Evolutionary conservation across 2,888 invertebrate genomes (phyloP).

Genomic region (Eilema caniola): DNA sequence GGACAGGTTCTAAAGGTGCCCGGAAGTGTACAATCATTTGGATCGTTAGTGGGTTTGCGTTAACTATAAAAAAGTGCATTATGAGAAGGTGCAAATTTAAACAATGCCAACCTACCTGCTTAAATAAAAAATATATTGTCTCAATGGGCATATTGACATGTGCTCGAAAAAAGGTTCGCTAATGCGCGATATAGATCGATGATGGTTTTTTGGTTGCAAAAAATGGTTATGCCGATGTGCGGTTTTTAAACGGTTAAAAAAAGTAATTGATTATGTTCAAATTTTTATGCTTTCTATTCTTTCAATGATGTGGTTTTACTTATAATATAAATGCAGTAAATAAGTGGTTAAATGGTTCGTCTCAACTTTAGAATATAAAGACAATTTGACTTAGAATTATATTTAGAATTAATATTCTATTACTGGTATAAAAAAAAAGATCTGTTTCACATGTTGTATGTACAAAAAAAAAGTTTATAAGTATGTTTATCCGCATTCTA

Average conservation of each 20-base stretch:
- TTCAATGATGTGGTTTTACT: not conserved
- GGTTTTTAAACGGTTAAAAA: not conserved
- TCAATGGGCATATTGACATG: slow-evolving; percentile 75
- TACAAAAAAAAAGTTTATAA: no score
- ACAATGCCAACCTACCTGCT: slow-evolving; percentile 63
- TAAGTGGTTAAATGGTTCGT: not conserved
- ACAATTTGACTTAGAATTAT: no score
- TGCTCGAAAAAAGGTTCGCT: slow-evolving; percentile 67
- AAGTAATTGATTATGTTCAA: not conserved
- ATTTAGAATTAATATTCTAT: no score
- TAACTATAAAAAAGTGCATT: slow-evolving; percentile 73
- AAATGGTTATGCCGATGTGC: slow-evolving; percentile 32
- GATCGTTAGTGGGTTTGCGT: slow-evolving; percentile 77
- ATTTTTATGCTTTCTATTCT: not conserved
- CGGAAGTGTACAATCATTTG: slow-evolving; percentile 72
- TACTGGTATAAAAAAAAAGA: no score
- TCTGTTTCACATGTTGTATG: no score
- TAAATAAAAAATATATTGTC: slow-evolving; percentile 54
- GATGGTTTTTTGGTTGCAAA: slow-evolving; percentile 50
- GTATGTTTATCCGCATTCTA: no score
- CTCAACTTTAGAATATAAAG: not conserved
- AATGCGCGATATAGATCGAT: slow-evolving; percentile 73
- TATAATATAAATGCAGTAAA: not conserved
- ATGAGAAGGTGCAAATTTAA: slow-evolving; percentile 76
- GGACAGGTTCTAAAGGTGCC: slow-evolving; percentile 58